Evolutionary conservation across 2,797 vertebrate species (phyloP), one percentile per base, ranked within the genome.

Genomic region (Melanotaenia parkinsoni): DNA sequence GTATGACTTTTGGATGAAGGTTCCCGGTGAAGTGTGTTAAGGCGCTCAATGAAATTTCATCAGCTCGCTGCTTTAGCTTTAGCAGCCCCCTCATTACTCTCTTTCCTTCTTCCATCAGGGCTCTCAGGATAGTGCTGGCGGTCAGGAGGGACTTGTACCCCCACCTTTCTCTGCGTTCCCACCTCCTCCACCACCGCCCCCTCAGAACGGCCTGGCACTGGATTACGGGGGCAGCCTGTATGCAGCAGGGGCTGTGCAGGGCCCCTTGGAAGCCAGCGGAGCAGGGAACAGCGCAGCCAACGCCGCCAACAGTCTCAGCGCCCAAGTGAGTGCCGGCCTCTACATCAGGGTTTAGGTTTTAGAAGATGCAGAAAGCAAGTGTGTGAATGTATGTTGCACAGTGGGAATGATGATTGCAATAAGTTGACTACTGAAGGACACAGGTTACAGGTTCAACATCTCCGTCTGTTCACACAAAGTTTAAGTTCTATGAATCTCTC

Each of bases 131-230:
- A 90, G 89, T 79, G 89, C 93, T 87, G 92, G 92, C 26, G 88
- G 93, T 86, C 92, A 94, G 87, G 94, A 95, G 82, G 94, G 94
- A 62, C 93, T 95, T 0, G 91, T 94, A 47, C 90, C 93, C 67
- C 94, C 93, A 57, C 92, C 94, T 59, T 95, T 95, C 89, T 93
- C 94, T 0, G 76, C 93, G 0, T 95, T 95, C 79, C 94, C 94
- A 56, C 94, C 95, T 43, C 95, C 95, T 68, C 95, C 95, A 0
- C 95, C 95, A 0, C 95, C 95, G 0, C 95, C 94, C 18, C 94
- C 94, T 62, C 95, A 95, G 87, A 95, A 95, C 79, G 95, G 94
- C 80, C 82, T 95, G 88, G 82, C 91, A 62, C 88, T 94, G 89
- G 95, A 95, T 82, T 95, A 94, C 67, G 94, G 93, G 72, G 92